Evolutionary conservation across 2,797 vertebrate genomes (phyloP).

Genomic region (Nasua narica): DNA sequence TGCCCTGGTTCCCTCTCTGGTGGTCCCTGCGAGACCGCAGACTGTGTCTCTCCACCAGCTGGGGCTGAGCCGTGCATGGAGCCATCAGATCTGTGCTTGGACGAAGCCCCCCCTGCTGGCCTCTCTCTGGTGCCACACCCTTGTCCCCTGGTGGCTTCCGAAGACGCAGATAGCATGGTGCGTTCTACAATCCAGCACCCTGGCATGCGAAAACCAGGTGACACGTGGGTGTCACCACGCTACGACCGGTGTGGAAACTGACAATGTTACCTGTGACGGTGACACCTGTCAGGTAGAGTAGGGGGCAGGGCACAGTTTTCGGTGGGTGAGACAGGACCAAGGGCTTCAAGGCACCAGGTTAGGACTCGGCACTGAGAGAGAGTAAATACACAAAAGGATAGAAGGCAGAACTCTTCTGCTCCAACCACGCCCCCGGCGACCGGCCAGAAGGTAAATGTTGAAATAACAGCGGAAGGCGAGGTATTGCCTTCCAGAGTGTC

Average conservation of each 20-base stretch:
- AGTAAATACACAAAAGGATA: accelerated
- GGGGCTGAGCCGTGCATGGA: background rate
- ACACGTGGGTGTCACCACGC: no score
- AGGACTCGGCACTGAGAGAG: background rate
- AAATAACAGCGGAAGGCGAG: accelerated
- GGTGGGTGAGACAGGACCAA: accelerated
- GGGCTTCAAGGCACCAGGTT: accelerated
- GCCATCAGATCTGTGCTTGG: background rate
- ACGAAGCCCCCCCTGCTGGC: background rate
- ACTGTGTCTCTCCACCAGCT: background rate
- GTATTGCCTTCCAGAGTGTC: accelerated
- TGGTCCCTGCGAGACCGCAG: accelerated
- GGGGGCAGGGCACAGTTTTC: background rate
- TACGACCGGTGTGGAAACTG: background rate
- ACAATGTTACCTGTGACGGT: background rate
- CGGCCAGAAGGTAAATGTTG: background rate
- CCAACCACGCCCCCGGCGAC: no score
- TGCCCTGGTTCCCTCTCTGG: background rate
- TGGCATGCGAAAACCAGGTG: no score
- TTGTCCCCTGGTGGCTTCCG: accelerated
- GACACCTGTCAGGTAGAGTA: background rate
- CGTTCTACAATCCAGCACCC: accelerated
- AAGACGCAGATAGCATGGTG: accelerated
- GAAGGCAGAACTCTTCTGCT: accelerated
- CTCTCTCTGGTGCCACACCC: background rate